Evolutionary conservation across 2,888 invertebrate species (phyloP), one percentile per base, ranked within the genome.

Genomic region (Dynastes hyllus): DNA sequence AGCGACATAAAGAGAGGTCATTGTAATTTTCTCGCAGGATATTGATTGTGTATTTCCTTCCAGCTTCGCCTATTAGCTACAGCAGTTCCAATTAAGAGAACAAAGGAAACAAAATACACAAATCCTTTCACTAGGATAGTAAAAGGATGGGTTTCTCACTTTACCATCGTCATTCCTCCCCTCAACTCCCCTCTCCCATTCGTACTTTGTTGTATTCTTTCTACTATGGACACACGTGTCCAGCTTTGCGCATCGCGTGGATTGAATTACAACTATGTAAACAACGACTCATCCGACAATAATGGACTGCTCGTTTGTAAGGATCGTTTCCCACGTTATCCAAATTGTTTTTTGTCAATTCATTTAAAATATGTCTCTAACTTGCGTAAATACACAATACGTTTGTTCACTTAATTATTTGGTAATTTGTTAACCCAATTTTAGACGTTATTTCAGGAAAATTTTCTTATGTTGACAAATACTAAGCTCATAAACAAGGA

Each of bases 251-350:
- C 73, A 75, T 75, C 73, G 45, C 61, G 63, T 63, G 73, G 73
- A 75, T 75, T 63, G 73, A 75, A 75, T 75, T 75, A 75, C 73
- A 75, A 75, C 63, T 75, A 71, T 45, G 73, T 75, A 75, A 75
- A 75, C 73, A 75, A 75, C 61, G 58, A 45, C 77, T 67, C 40
- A 69, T 63, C 70, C 70, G 70, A 70, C n/a, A 78, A 70, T 51
- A 70, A 70, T 73, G 80, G 77, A 40, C 67, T 70, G 66, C 6
- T 69, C 78, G 79, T 78, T 80, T 80, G 76, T 79, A 77, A 70
- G 77, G 63, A 71, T 16, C 37, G 71, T 75, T 75, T 75, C 73
- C 61, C 73, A 75, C 73, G 73, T 75, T 75, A 63, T 45, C 61
- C 61, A 75, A 75, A 75, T 45, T 75, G 61, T 45, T 71, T 32